phyloP scores from a whole-genome alignment of 1,140 invertebrate species.

The Holotrichia oblita region DNA sequence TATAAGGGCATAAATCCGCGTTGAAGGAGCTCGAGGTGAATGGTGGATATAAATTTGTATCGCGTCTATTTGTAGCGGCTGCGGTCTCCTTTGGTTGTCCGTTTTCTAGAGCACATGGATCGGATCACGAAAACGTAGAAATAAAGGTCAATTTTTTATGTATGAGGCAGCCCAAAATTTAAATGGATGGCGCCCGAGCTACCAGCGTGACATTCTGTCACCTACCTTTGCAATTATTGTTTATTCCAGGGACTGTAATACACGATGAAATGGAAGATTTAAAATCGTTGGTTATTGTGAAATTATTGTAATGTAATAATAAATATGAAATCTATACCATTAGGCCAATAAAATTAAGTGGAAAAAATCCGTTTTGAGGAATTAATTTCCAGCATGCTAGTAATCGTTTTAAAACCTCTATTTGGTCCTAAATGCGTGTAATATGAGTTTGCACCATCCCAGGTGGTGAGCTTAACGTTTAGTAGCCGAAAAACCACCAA shows the following conservation, averaged over 20 bases:
- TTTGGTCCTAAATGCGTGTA: too few relatives aligned
- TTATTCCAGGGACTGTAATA: not conserved
- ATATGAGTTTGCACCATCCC: too few relatives aligned
- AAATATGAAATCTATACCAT: too few relatives aligned
- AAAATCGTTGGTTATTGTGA: too few relatives aligned
- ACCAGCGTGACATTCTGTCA: not conserved
- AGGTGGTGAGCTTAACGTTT: too few relatives aligned
- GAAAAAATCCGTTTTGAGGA: too few relatives aligned
- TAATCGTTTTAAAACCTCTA: too few relatives aligned
- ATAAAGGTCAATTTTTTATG: conserved; percentile 34
- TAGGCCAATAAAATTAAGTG: too few relatives aligned
- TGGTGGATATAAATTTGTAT: conserved; percentile 14
- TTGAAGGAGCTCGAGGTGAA: not conserved
- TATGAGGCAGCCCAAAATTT: conserved; percentile 9
- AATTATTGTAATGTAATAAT: too few relatives aligned
- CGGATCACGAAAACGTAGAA: not conserved
- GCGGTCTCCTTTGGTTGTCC: not conserved
- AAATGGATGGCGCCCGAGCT: not conserved
- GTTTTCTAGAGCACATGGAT: not conserved
- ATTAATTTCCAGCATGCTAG: too few relatives aligned
- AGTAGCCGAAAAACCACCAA: too few relatives aligned
- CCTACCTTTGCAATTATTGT: not conserved
- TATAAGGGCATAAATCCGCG: conserved; percentile 26
- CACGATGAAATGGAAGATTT: too few relatives aligned
- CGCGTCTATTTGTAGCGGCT: not conserved